Evolutionary conservation across 2,888 invertebrate species (phyloP).

Genomic region (Rhabditoides inermis): DNA sequence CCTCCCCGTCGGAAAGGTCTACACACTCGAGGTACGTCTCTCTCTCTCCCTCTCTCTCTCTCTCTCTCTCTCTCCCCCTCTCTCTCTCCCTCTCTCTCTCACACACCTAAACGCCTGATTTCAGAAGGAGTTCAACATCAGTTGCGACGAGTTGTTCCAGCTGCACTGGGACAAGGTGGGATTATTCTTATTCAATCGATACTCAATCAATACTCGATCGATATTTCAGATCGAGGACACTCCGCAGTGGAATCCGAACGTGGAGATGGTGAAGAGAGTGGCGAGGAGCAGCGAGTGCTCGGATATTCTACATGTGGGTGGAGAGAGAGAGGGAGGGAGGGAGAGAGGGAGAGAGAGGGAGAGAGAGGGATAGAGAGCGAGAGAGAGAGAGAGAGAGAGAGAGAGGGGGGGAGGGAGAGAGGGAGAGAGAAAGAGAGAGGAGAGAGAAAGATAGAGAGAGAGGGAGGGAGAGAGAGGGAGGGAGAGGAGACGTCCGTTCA

Average conservation of each 20-base stretch:
- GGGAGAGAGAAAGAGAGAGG: background rate
- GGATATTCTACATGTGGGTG: slow-evolving; percentile 11
- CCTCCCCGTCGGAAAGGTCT: slow-evolving; percentile 12
- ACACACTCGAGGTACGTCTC: slow-evolving; percentile 2
- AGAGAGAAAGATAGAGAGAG: no score
- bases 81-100: background rate
- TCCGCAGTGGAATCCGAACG: slow-evolving; percentile 12
- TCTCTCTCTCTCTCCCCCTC: background rate
- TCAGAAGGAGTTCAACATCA: slow-evolving; percentile 6
- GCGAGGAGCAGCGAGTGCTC: slow-evolving; percentile 2
- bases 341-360: background rate
- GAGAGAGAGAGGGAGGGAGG: background rate
- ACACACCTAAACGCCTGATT: background rate
- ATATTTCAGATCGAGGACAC: slow-evolving; percentile 10
- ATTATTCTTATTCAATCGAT: background rate
- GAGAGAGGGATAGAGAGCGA: background rate
- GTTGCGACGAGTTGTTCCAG: slow-evolving; percentile 8
- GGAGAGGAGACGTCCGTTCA: background rate
- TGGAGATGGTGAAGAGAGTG: slow-evolving; percentile 5
- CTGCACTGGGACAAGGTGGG: slow-evolving; percentile 12
- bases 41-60: background rate
- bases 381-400: background rate
- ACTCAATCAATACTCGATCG: no score
- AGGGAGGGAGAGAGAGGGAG: background rate
- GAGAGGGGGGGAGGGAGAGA: background rate